These are phyloP conservation scores for Sebastolobus altivelis DNA, from an alignment of 2,797 vertebrate species.

Conservation along the genomic window DNA sequence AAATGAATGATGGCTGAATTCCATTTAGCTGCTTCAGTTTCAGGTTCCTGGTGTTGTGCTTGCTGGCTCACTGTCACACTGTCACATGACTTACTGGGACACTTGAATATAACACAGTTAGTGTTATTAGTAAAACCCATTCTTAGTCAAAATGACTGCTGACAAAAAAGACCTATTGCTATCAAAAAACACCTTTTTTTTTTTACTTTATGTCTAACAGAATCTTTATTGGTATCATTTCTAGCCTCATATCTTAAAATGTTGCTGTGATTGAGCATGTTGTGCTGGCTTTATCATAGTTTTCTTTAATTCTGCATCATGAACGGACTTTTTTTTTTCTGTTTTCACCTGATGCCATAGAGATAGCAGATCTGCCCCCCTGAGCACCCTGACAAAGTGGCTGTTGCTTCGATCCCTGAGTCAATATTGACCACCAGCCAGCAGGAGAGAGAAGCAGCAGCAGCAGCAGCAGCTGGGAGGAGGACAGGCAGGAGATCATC, in stretches of 20 bases:
- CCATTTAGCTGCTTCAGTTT: background rate
- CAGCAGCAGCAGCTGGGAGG: conserved; percentile 52
- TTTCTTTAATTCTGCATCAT: conserved; percentile 3
- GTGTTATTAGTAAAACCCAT: background rate
- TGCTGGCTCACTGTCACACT: background rate
- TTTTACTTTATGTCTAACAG: background rate
- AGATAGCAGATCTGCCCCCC: conserved; percentile 55
- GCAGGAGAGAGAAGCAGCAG: conserved; percentile 52
- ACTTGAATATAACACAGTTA: background rate
- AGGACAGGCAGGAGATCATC: conserved; percentile 40
- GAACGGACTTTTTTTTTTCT: conserved; percentile 48
- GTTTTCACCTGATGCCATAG: conserved; percentile 73
- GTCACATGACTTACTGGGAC: background rate
- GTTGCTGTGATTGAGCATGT: background rate
- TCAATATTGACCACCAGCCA: conserved; percentile 83
- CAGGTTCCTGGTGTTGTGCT: background rate
- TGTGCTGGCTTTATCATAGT: background rate
- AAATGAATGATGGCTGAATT: background rate
- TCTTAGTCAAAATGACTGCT: background rate
- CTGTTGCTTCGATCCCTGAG: conserved; percentile 79
- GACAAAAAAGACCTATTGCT: background rate
- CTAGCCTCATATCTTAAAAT: background rate
- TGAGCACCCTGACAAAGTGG: conserved; percentile 74
- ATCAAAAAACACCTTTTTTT: background rate
- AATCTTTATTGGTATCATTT: background rate